Conservation (phyloP, 2,113 vertebrate genomes). For the Coptodon bakossiorum region DNA sequence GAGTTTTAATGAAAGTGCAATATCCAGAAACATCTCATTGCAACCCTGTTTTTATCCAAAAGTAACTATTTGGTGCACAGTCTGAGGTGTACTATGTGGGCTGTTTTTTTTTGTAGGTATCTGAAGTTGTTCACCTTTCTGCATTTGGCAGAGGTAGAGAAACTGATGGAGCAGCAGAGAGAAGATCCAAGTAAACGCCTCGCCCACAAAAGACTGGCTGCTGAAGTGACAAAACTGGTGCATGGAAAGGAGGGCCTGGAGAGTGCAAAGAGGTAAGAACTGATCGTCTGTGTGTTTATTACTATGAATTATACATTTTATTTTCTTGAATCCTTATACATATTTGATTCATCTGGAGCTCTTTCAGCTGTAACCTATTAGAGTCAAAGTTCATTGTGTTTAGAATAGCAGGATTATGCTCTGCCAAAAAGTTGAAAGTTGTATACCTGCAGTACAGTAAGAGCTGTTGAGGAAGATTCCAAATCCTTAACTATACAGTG, state of each 20-base stretch:
- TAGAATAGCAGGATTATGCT: not conserved
- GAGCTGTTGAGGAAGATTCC: not conserved
- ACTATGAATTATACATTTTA: not conserved
- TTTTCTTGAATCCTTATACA: not conserved
- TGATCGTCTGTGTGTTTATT: not conserved
- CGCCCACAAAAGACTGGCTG: slow-evolving; percentile 89
- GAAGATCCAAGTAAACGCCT: slow-evolving; percentile 81
- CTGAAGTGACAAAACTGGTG: slow-evolving; percentile 94
- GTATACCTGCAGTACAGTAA: not conserved
- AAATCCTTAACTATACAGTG: not conserved
- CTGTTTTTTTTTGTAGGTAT: slow-evolving; percentile 69
- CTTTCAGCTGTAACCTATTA: not conserved
- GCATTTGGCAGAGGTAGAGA: slow-evolving; percentile 83
- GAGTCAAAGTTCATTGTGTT: not conserved
- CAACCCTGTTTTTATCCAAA: not conserved
- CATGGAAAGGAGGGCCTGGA: slow-evolving; percentile 90
- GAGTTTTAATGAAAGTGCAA: not conserved
- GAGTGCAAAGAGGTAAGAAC: slow-evolving; percentile 85
- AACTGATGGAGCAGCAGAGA: slow-evolving; percentile 83
- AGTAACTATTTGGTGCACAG: not conserved
- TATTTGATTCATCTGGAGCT: not conserved
- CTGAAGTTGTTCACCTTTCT: slow-evolving; percentile 94
- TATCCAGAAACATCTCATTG: not conserved
- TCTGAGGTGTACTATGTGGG: not conserved
- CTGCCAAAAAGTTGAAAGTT: not conserved